Base-by-base conservation (phyloP, 2,113 vertebrate species). In the Lepus timidus region DNA sequence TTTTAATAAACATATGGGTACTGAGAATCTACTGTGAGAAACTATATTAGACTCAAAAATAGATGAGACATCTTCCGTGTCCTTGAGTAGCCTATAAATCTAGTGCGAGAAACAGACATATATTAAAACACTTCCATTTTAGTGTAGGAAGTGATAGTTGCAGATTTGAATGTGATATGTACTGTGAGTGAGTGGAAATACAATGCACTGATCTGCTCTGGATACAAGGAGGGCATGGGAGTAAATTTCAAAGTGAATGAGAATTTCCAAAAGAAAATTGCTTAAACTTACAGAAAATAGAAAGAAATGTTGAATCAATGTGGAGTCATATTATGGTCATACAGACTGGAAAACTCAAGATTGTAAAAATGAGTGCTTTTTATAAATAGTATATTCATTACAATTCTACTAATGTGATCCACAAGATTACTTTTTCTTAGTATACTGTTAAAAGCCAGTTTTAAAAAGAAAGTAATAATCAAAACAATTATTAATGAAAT, bases 1-100 rank as follows among this genome's bases (percentile, higher is more conserved):
- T 92, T 86, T 92, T 70, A 94, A 73, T 83, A 92, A 95, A 51
- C 29, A 64, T 81, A 85, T 3, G 9, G 78, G 91, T 85, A 61
- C 44, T 92, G 39, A 90, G 39, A 65, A 75, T 75, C 13, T 31
- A 85, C 51, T 33, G 14, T 79, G 74, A 90, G 20, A 85, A 92
- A 82, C 31, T 86, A 33, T 74, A 9, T 51, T 61, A 92, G 16
- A 25, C 19, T 76, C 1, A 82, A 27, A 83, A 86, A 70, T 27
- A 6, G 31, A 64, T 61, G n/a, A 51, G 2, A 36, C 3, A 20
- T 5, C 33, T n/a, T 85, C 3, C 7, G 2, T 61, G n/a, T 51
- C 44, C 9, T 91, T 79, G 29, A 67, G 33, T 27, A 44, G 20
- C 80, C 11, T 87, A 78, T 3, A 85, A 75, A 75, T 62, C 23